Evolutionary conservation across 2,888 invertebrate genomes (phyloP).

Genomic region (Stenolophus ochropezus): DNA sequence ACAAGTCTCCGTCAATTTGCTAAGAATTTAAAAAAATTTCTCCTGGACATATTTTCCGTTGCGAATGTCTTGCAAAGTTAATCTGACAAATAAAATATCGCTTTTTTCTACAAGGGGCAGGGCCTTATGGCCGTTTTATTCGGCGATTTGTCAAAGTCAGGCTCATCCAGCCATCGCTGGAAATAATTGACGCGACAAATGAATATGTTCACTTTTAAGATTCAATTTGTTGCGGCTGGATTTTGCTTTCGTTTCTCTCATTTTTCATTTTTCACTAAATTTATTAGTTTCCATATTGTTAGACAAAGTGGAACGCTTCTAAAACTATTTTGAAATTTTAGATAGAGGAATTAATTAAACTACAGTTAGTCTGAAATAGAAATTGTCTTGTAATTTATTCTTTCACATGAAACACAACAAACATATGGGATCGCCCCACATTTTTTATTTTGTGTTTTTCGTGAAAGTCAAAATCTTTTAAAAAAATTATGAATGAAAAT

Average conservation of each 20-base stretch:
- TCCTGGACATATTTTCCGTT: slow-evolving; percentile 22
- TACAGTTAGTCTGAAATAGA: no score
- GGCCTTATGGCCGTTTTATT: slow-evolving; percentile 28
- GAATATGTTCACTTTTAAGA: slow-evolving; percentile 26
- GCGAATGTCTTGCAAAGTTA: slow-evolving; percentile 5
- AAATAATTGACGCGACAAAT: slow-evolving; percentile 32
- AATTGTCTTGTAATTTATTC: no score
- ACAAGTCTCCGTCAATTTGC: slow-evolving; percentile 29
- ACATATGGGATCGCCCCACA: no score
- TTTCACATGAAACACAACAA: no score
- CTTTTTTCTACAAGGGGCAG: slow-evolving; percentile 18
- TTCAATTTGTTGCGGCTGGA: background rate
- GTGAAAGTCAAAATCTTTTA: no score
- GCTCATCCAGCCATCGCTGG: background rate
- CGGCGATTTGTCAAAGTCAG: slow-evolving; percentile 18
- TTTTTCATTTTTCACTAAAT: background rate
- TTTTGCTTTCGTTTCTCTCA: background rate
- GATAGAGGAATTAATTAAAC: no score
- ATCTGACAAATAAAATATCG: slow-evolving; percentile 38
- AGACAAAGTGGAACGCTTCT: background rate
- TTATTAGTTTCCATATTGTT: background rate
- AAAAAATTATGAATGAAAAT: no score
- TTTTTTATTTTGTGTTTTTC: no score
- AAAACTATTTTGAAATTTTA: background rate
- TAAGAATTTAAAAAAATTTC: slow-evolving; percentile 34